Conservation (phyloP, 2,888 invertebrate species). For the Homarus gammarus region DNA sequence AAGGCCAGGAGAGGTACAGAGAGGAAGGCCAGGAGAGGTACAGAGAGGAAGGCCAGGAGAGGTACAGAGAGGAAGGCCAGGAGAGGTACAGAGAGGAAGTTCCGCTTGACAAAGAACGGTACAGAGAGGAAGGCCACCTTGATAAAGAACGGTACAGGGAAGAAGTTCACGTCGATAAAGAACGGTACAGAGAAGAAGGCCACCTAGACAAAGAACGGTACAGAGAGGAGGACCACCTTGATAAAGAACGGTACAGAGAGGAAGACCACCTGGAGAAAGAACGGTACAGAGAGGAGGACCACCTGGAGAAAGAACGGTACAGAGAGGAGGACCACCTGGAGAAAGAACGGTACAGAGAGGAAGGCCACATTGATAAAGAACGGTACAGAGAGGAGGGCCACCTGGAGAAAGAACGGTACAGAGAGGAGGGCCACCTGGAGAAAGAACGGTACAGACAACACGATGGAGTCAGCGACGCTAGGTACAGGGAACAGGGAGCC, state of each 20-base stretch:
- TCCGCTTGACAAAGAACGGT: constrained; percentile 8
- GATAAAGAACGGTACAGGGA: constrained; percentile 40
- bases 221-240: constrained; percentile 2
- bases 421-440: constrained; percentile 12
- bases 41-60: constrained; percentile 16
- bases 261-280: background rate
- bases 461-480: background rate
- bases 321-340: constrained; percentile 28
- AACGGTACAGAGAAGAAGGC: constrained; percentile 28
- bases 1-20: constrained; percentile 29
- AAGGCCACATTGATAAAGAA: background rate
- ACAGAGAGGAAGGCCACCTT: background rate
- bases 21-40: constrained; percentile 27
- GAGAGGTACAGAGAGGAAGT: constrained; percentile 11
- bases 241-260: constrained; percentile 39
- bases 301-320: constrained; percentile 22
- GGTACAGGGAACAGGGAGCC: constrained; percentile 9
- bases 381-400: constrained; percentile 11
- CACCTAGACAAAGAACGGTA: constrained; percentile 16
- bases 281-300: background rate
- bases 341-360: constrained; percentile 31
- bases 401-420: constrained; percentile 37
- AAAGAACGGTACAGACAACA: constrained; percentile 34
- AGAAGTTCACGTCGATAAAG: constrained; percentile 21
- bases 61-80: constrained; percentile 37